Percentiles rank a stretch among this genome's conserved stretches.
Conservation (phyloP, 2,888 invertebrate species). For the Campoplex capitator region DNA sequence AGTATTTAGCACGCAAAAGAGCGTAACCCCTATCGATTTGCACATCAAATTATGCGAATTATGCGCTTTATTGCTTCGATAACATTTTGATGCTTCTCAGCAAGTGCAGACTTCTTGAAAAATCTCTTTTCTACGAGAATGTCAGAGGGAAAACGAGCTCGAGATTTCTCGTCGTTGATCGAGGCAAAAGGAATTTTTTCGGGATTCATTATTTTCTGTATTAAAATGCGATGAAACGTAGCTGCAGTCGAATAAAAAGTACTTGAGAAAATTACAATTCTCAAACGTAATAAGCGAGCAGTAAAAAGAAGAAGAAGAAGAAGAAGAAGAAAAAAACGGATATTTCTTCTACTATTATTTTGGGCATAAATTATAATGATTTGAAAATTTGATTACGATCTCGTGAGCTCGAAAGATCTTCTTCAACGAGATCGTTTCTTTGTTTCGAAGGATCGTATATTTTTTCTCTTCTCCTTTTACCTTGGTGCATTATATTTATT, state of each 20-base stretch:
- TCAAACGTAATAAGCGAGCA: background rate
- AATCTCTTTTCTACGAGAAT: background rate
- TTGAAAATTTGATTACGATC: background rate
- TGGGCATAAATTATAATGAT: conserved; percentile 8
- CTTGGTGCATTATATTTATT: background rate
- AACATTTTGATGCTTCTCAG: background rate
- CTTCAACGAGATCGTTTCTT: conserved; percentile 15
- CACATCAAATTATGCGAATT: conserved; percentile 22
- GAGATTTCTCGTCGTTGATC: background rate
- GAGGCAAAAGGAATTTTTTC: background rate
- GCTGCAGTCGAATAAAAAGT: background rate
- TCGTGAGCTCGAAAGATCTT: background rate
- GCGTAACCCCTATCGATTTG: conserved; percentile 25
- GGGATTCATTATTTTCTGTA: background rate
- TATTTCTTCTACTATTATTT: background rate
- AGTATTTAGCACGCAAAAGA: conserved; percentile 2
- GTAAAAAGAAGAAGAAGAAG: background rate
- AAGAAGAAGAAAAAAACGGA: background rate
- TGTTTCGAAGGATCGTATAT: conserved; percentile 3
- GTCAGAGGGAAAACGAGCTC: background rate
- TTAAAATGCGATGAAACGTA: background rate
- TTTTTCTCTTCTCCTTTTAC: background rate
- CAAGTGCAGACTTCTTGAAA: background rate
- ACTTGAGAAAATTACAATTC: background rate
- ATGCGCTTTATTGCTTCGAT: conserved; percentile 10